These are phyloP conservation scores for Etia nguti DNA, from an alignment of 2,113 vertebrate species.

Conservation along the genomic window DNA sequence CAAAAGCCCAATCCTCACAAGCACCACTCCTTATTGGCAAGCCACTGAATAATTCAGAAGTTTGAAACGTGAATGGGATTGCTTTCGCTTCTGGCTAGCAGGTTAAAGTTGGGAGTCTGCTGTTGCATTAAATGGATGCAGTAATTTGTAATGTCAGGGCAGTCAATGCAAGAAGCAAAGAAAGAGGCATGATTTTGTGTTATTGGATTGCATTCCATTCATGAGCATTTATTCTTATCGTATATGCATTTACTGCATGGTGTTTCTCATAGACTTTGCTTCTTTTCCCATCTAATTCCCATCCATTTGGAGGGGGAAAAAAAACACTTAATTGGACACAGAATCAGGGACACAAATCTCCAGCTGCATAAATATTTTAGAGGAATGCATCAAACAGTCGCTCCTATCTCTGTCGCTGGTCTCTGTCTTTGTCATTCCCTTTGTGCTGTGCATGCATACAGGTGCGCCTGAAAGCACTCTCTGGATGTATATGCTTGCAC, in stretches of 20 bases:
- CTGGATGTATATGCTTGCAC: neutral
- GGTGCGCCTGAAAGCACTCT: neutral
- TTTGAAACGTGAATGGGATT: constrained; percentile 52
- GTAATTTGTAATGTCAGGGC: constrained; percentile 40
- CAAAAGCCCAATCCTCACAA: constrained; percentile 29
- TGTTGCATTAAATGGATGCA: constrained; percentile 37
- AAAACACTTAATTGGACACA: constrained; percentile 51
- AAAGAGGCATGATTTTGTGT: neutral
- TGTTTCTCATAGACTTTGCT: neutral
- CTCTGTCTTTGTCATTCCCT: constrained; percentile 1
- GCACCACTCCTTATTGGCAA: constrained; percentile 18
- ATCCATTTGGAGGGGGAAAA: constrained; percentile 37
- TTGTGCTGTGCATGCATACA: neutral
- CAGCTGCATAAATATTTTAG: constrained; percentile 63
- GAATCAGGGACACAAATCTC: constrained; percentile 60
- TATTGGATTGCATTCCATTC: neutral
- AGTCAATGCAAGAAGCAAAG: constrained; percentile 11
- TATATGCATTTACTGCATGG: neutral
- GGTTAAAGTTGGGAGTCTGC: constrained; percentile 48
- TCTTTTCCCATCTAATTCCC: constrained; percentile 20
- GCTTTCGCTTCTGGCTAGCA: constrained; percentile 55
- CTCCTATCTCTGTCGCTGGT: constrained; percentile 17
- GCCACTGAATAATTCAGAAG: constrained; percentile 60
- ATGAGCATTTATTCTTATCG: neutral
- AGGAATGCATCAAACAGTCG: constrained; percentile 21